Base-by-base conservation (phyloP, 2,113 vertebrate species). In the Cyanoderma ruficeps region DNA sequence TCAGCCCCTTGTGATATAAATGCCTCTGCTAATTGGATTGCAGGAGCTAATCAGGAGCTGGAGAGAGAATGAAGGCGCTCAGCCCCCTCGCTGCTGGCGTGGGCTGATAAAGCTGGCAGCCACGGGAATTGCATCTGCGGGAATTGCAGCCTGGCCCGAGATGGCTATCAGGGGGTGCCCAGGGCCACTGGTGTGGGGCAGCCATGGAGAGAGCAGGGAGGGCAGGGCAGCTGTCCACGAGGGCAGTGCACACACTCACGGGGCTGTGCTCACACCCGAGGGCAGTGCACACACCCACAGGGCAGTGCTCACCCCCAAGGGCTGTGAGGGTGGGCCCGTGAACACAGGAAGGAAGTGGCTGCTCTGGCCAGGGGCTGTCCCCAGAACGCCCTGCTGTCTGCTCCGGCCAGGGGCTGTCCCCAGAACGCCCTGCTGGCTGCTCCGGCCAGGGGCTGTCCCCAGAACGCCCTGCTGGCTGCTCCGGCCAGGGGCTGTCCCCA, bases 21-120 rank as follows among this genome's bases (percentile, higher is more conserved):
- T 96, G 97, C 95, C 94, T 97, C 96, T 95, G 97, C 94, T 98
- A 98, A 98, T 97, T 98, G 97, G 97, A 97, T 98, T 97, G 96
- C 92, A 9, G 92, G 94, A 97, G 97, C 96, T 98, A 97, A 97
- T 98, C 97, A 98, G 97, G 90, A 96, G 93, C 91, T 76, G 95
- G 96, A 90, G 96, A 97, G 94, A 93, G 93, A 97, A 97, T 60
- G 78, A 87, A 71, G 8, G 56, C 53, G 79, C 90, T 76, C 91
- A 33, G 52, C 74, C 91, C 91, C 92, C 87, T 70, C 13, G 60
- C 95, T 89, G 89, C 96, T 94, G 96, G 92, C 4, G 18, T 24
- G 5, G 92, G 88, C 96, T 97, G 97, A 98, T 98, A 97, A 98
- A 96, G 91, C 57, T 2, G 30, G 95, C 94, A 87, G 96, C 84